Conservation (phyloP, 2,888 invertebrate species). For the Brenthis hecate region DNA sequence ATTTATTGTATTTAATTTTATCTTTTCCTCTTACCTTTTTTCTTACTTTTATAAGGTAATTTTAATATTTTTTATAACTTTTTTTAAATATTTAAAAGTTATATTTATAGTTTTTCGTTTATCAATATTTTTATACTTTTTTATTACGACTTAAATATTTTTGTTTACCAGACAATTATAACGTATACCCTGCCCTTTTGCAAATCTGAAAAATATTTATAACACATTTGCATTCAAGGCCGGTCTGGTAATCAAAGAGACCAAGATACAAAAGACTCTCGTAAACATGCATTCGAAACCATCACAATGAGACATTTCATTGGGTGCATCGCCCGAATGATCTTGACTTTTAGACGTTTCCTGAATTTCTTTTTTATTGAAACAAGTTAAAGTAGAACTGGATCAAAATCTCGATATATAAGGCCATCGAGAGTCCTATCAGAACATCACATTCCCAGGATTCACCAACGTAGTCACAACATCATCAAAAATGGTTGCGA, state of each 20-base stretch:
- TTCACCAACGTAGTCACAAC: conserved; percentile 65
- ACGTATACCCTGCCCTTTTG: conserved; percentile 7
- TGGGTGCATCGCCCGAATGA: conserved; percentile 61
- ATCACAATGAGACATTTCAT: conserved; percentile 47
- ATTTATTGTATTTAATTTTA: conserved; percentile 36
- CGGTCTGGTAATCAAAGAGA: conserved; percentile 25
- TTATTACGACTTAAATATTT: background rate
- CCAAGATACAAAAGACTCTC: conserved; percentile 25
- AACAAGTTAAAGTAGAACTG: conserved; percentile 59
- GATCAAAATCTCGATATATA: conserved; percentile 60
- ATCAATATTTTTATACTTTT: background rate
- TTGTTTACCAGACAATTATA: background rate
- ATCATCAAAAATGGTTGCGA: conserved; percentile 67
- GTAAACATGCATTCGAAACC: conserved; percentile 37
- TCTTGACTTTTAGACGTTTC: conserved; percentile 77
- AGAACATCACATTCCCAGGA: conserved; percentile 60
- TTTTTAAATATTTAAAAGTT: too few species aligned
- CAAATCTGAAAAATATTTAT: conserved; percentile 20
- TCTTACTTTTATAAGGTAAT: too few species aligned
- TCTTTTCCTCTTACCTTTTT: too few species aligned
- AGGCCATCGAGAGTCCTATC: conserved; percentile 45
- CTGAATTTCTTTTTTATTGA: conserved; percentile 65
- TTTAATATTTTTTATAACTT: too few species aligned
- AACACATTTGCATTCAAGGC: conserved; percentile 18
- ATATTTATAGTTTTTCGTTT: too few species aligned